Conservation (phyloP, 2,888 invertebrate species). For the Hypolimnas misippus region DNA sequence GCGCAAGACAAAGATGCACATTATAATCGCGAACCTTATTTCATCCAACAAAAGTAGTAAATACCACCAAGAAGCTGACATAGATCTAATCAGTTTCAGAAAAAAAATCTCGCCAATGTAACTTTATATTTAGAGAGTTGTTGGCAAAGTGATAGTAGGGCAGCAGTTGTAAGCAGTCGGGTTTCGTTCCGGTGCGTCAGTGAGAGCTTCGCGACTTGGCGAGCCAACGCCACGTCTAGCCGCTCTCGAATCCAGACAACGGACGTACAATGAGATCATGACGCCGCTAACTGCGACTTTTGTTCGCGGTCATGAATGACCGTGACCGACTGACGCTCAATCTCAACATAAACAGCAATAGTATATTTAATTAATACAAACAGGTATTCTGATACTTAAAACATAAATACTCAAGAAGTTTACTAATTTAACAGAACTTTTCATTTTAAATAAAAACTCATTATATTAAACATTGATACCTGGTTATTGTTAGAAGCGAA, state of each 20-base stretch:
- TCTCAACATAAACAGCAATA: slow-evolving; percentile 60
- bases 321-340: slow-evolving; percentile 66
- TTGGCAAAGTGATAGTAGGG: slow-evolving; percentile 77
- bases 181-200: slow-evolving; percentile 66
- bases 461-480: no score
- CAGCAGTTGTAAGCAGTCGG: slow-evolving; percentile 60
- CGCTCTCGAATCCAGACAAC: slow-evolving; percentile 40
- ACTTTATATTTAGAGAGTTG: slow-evolving; percentile 58
- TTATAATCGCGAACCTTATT: background rate
- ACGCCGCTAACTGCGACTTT: slow-evolving; percentile 55
- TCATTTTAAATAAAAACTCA: no score
- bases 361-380: slow-evolving; percentile 43
- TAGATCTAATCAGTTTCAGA: slow-evolving; percentile 10
- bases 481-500: background rate
- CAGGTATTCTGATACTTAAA: background rate
- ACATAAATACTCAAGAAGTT: background rate
- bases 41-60: no score
- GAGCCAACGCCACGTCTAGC: slow-evolving; percentile 37
- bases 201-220: slow-evolving; percentile 56
- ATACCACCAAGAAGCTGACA: background rate
- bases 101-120: slow-evolving; percentile 27
- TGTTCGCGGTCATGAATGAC: slow-evolving; percentile 55
- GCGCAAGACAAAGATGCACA: background rate
- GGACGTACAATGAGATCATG: slow-evolving; percentile 54
- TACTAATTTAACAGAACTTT: background rate